These are phyloP conservation scores for Hemiscyllium ocellatum DNA, from an alignment of 2,113 vertebrate genomes.

Conservation along the genomic window DNA sequence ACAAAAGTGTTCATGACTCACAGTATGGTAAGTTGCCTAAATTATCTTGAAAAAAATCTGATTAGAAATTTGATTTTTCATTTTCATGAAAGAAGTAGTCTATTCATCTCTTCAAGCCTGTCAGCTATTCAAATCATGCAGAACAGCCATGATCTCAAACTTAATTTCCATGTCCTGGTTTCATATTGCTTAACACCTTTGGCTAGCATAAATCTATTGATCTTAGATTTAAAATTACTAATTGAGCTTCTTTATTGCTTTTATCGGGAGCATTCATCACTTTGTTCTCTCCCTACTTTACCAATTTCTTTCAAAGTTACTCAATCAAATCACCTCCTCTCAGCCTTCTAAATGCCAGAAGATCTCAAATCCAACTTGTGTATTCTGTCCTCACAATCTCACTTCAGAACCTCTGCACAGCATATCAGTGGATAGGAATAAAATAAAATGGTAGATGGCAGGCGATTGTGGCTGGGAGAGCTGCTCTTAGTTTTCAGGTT, in stretches of 20 bases:
- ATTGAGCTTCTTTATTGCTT: neutral
- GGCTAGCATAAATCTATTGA: neutral
- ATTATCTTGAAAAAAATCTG: neutral
- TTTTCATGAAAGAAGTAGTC: neutral
- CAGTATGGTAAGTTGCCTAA: constrained; percentile 59
- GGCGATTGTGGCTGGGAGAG: no score
- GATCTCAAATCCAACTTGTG: neutral
- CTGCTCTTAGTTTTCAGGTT: no score
- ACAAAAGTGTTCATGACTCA: constrained; percentile 88
- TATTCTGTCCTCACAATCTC: neutral
- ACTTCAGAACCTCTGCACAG: neutral
- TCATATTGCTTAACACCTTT: neutral
- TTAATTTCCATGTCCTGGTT: neutral
- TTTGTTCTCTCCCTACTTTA: neutral
- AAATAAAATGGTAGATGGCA: no score
- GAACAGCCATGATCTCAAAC: neutral
- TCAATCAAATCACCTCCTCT: neutral
- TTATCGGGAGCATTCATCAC: neutral
- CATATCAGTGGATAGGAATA: no score
- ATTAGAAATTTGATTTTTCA: neutral
- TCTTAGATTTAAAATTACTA: neutral
- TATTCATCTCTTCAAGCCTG: neutral
- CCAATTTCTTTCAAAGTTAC: neutral
- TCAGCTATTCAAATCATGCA: neutral
- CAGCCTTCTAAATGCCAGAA: neutral